Conservation (phyloP, 35 echinoderm and acorn worm genomes). For the Heliocidaris erythrogramma region DNA sequence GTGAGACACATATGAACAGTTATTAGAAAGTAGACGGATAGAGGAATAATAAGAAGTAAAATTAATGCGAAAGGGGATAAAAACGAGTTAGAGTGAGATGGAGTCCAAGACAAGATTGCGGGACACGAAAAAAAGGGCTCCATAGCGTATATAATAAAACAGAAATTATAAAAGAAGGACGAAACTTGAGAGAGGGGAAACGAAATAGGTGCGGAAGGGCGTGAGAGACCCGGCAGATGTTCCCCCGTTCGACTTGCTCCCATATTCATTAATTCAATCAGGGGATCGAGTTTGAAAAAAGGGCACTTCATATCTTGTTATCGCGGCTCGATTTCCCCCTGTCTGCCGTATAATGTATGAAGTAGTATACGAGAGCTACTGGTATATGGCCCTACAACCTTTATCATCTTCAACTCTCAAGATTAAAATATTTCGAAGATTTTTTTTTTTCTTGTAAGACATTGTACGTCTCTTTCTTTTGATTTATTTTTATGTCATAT, state of each 20-base stretch:
- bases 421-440: neutral
- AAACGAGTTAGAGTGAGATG: neutral
- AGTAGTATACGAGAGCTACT: neutral
- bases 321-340: neutral
- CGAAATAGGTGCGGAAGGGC: constrained; percentile 8
- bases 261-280: constrained; percentile 35
- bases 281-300: neutral
- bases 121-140: no score
- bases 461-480: no score
- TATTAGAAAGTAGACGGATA: neutral
- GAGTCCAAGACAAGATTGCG: neutral
- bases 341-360: constrained; percentile 15
- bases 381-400: neutral
- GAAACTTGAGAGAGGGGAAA: neutral
- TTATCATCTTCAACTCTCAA: neutral
- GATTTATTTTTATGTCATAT: no score
- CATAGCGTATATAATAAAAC: neutral
- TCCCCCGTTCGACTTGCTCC: neutral
- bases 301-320: constrained; percentile 3
- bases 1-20: no score
- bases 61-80: neutral
- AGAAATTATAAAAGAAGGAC: neutral
- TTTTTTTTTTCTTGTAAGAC: no score
- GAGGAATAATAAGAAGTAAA: neutral
- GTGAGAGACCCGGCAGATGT: neutral